These are phyloP conservation scores for Crypturellus undulatus DNA, from an alignment of 2,113 vertebrate species.

Conservation along the genomic window DNA sequence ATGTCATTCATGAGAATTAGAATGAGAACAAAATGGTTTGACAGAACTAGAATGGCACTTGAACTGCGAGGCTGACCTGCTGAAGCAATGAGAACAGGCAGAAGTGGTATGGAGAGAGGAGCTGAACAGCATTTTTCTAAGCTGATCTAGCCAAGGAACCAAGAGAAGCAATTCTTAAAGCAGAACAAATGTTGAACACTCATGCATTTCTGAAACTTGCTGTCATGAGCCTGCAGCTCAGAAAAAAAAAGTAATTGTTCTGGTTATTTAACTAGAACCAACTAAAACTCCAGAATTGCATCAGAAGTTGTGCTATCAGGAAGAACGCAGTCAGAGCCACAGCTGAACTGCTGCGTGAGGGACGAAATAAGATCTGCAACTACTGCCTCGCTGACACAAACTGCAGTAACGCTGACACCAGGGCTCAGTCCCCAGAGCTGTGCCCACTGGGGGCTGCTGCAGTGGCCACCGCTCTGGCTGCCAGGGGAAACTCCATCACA, in stretches of 20 bases:
- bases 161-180: conserved; percentile 1
- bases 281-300: neutral
- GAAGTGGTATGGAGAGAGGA: conserved; percentile 27
- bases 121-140: conserved; percentile 32
- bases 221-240: neutral
- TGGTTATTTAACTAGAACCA: neutral
- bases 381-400: neutral
- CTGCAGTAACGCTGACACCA: neutral
- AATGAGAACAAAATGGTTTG: conserved; percentile 23
- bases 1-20: conserved; percentile 1
- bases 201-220: neutral
- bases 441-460: neutral
- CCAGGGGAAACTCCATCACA: fast-evolving
- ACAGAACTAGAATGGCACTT: conserved; percentile 4
- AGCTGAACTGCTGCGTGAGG: neutral
- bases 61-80: neutral
- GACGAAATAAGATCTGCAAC: neutral
- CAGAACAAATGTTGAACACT: neutral
- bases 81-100: neutral
- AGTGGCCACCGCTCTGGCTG: neutral
- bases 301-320: neutral
- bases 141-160: conserved; percentile 13
- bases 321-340: neutral
- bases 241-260: neutral
- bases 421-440: neutral